Percentiles rank a stretch among this genome's conserved stretches.
Conservation (phyloP, 1,140 invertebrate genomes). For the Marisa cornuarietis region DNA sequence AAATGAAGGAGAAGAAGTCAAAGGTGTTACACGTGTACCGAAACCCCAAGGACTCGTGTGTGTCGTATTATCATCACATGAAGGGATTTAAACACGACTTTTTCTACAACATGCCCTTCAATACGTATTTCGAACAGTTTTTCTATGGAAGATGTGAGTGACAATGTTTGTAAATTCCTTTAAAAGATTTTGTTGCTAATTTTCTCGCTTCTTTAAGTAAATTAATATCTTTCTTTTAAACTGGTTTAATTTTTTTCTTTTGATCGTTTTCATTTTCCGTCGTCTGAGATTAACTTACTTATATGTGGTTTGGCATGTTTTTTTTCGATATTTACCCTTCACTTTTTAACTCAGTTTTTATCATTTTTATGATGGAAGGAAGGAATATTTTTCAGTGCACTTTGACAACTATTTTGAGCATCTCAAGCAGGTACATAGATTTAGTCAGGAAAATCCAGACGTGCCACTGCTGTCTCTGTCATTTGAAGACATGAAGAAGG, state of each 20-base stretch:
- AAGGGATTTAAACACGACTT: background rate
- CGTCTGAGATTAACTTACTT: too few species aligned
- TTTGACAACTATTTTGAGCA: constrained; percentile 10
- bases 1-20: background rate
- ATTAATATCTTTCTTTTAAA: background rate
- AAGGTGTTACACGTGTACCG: constrained; percentile 3
- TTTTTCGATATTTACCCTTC: too few species aligned
- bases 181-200: too few species aligned
- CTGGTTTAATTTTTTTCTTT: too few species aligned
- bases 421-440: constrained; percentile 2
- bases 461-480: constrained; percentile 25
- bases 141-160: background rate
- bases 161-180: too few species aligned
- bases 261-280: too few species aligned
- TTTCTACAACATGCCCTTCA: background rate
- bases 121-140: background rate
- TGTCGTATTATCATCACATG: background rate
- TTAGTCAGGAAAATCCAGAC: constrained; percentile 8
- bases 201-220: too few species aligned
- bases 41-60: background rate
- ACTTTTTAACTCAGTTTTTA: too few species aligned
- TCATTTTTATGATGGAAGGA: too few species aligned
- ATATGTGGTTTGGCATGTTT: too few species aligned
- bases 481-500: constrained; percentile 44
- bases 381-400: background rate